A percentile compares a stretch with the other conserved stretches of the same genome.
Evolutionary conservation across 2,797 vertebrate species (phyloP).

Genomic region (Tamandua tetradactyla): DNA sequence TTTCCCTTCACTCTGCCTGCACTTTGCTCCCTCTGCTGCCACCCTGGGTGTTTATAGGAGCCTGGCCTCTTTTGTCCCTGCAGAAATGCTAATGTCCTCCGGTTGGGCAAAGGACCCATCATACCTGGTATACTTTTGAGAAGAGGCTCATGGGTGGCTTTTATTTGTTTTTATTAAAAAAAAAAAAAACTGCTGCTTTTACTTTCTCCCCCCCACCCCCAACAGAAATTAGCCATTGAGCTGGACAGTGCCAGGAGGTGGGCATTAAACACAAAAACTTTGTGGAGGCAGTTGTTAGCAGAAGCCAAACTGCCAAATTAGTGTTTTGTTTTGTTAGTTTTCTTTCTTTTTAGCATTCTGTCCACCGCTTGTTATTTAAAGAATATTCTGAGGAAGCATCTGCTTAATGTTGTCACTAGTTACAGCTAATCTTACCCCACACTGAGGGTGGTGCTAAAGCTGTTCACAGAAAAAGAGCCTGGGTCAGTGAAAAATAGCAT

Average conservation of each 20-base stretch:
- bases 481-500: slow-evolving; percentile 42
- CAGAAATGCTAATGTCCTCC: not conserved
- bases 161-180: not conserved
- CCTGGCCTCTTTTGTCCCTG: not conserved
- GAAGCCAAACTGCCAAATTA: slow-evolving; percentile 35
- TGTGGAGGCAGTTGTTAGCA: not conserved
- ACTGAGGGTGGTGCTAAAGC: not conserved
- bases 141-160: not conserved
- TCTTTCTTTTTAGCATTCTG: not conserved
- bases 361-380: slow-evolving; percentile 39
- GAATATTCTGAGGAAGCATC: slow-evolving; percentile 51
- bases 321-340: not conserved
- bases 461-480: slow-evolving; percentile 36
- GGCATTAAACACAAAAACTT: not conserved
- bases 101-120: not conserved
- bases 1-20: not conserved
- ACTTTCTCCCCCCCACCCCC: too few relatives aligned
- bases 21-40: not conserved
- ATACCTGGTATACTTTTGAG: not conserved
- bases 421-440: slow-evolving; percentile 12
- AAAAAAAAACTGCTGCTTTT: not conserved
- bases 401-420: slow-evolving; percentile 27
- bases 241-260: not conserved
- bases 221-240: not conserved
- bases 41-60: not conserved